Evolutionary conservation across 1,140 invertebrate species (phyloP).

Genomic region (Elymnias hypermnestra): DNA sequence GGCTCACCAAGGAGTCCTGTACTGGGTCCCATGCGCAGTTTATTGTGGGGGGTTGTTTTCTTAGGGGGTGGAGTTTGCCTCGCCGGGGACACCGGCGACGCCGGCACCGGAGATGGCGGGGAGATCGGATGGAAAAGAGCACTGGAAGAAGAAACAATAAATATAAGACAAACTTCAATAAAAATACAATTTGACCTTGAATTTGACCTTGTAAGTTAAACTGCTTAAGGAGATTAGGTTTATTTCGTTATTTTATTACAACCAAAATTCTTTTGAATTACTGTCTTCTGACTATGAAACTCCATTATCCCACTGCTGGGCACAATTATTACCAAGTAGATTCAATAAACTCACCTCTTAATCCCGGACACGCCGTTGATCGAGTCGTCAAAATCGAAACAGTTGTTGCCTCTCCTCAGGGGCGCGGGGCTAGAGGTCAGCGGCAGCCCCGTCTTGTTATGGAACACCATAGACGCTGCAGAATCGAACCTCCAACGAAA

Average conservation of each 20-base stretch:
- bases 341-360: conserved; percentile 80
- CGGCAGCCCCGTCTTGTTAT: conserved; percentile 87
- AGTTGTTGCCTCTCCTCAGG: conserved; percentile 82
- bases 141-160: conserved; percentile 22
- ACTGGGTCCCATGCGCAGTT: conserved; percentile 46
- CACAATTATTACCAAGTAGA: too few relatives aligned
- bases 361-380: conserved; percentile 89
- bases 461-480: conserved; percentile 90
- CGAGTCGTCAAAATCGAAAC: conserved; percentile 91
- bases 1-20: conserved; percentile 46
- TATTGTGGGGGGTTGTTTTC: conserved; percentile 14
- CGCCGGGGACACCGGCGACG: conserved; percentile 25
- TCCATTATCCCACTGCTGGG: too few relatives aligned
- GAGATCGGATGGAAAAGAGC: conserved; percentile 52
- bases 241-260: too few relatives aligned
- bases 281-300: too few relatives aligned
- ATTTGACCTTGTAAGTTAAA: background rate
- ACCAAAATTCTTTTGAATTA: too few relatives aligned
- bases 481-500: conserved; percentile 87
- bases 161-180: background rate
- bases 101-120: conserved; percentile 28
- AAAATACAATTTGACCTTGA: background rate
- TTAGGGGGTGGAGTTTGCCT: conserved; percentile 16
- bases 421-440: conserved; percentile 93
- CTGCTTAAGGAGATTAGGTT: too few relatives aligned